These are phyloP conservation scores for Sphaeramia orbicularis DNA, from an alignment of 2,797 vertebrate genomes.

Conservation along the genomic window DNA sequence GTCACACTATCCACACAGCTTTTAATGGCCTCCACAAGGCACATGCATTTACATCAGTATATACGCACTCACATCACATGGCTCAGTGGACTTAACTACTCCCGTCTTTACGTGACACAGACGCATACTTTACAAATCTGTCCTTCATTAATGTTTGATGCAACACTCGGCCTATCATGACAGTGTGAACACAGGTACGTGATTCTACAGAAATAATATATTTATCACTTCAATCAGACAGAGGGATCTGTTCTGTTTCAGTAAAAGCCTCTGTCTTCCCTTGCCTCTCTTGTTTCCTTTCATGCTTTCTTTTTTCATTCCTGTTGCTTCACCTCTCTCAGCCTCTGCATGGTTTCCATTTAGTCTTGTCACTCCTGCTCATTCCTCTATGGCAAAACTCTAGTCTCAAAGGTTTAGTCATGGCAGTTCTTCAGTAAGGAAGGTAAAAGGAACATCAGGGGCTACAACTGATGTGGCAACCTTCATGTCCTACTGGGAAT, in stretches of 20 bases:
- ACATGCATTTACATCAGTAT: neutral
- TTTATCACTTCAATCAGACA: constrained; percentile 33
- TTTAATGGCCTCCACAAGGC: neutral
- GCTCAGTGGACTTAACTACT: constrained; percentile 4
- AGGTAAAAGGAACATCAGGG: constrained; percentile 14
- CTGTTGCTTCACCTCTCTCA: constrained; percentile 22
- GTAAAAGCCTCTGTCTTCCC: constrained; percentile 29
- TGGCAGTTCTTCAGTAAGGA: constrained; percentile 18
- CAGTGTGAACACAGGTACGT: constrained; percentile 28
- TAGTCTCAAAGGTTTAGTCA: constrained; percentile 35
- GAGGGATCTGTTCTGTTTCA: constrained; percentile 2
- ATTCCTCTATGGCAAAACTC: constrained; percentile 4
- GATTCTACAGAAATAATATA: constrained; percentile 8
- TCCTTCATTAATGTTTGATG: constrained; percentile 59
- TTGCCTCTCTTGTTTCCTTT: neutral
- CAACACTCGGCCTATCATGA: constrained; percentile 16
- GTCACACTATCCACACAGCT: constrained; percentile 9
- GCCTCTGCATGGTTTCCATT: constrained; percentile 29
- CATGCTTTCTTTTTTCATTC: neutral
- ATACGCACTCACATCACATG: constrained; percentile 7
- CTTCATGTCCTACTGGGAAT: constrained; percentile 37
- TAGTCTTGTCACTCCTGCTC: constrained; percentile 1
- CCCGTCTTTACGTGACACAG: constrained; percentile 22
- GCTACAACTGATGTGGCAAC: constrained; percentile 17
- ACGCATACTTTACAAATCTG: constrained; percentile 1